Evolutionary conservation across 2,888 invertebrate genomes (phyloP).

Genomic region (Himalopsyche anomala): DNA sequence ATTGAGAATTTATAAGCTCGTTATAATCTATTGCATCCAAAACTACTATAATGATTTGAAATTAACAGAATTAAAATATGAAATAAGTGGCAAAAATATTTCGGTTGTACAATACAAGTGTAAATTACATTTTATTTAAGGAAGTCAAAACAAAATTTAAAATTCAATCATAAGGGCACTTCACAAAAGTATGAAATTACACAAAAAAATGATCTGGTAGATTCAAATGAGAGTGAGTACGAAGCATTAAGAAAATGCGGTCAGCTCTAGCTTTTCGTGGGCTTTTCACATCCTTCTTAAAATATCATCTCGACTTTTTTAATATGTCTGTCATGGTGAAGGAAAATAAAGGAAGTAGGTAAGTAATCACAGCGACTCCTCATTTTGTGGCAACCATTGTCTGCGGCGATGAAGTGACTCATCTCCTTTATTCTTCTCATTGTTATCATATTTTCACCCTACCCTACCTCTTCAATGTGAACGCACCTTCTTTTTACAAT

Average conservation of each 20-base stretch:
- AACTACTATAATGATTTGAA: no score
- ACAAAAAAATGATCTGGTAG: neutral
- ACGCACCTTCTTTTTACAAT: constrained; percentile 15
- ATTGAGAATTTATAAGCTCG: no score
- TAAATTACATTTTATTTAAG: no score
- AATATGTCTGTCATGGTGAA: constrained; percentile 64
- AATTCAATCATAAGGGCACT: no score
- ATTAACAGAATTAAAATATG: no score
- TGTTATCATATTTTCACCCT: constrained; percentile 64
- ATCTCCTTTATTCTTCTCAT: constrained; percentile 61
- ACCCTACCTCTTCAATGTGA: constrained; percentile 19
- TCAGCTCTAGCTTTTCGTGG: neutral
- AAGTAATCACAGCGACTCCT: constrained; percentile 62
- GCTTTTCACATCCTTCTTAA: constrained; percentile 5
- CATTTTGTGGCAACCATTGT: constrained; percentile 56
- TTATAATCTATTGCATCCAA: no score
- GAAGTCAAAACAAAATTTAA: no score
- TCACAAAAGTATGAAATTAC: neutral
- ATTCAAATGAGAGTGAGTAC: neutral
- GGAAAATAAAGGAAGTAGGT: constrained; percentile 61
- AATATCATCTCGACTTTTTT: constrained; percentile 54
- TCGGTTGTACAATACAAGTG: no score
- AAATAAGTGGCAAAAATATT: no score
- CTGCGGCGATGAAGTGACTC: constrained; percentile 64
- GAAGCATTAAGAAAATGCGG: neutral